Base-by-base conservation (phyloP, 2,888 invertebrate species). In the Dolichomitus sp. region DNA sequence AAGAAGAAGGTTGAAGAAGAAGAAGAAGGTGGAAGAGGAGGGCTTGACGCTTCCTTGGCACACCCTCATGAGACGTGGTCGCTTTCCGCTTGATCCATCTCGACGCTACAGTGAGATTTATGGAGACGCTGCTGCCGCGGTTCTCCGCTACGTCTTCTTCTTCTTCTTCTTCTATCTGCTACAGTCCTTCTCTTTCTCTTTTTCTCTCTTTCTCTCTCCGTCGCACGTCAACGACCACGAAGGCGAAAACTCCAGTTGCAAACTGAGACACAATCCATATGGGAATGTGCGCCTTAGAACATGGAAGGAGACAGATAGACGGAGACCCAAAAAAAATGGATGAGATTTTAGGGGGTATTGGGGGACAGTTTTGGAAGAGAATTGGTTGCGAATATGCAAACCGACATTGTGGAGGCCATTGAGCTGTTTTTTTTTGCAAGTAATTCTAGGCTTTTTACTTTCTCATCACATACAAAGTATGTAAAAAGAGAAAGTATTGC, bases 71-170 rank as follows among this genome's bases (percentile, higher is more conserved):
- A 90, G 89, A 92, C 91, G 90, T 91, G 91, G 90, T 92, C 90
- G 91, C 91, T 91, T 90, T 89, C 87, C 65, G 87, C 88, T 86
- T 92, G 93, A 93, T 93, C 93, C 93, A 91, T 93, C 92, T 91
- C 88, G 89, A 91, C 92, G 91, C 91, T 91, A 92, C 91, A 92
- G 90, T 90, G 91, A 93, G 93, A 93, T 93, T 93, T 93, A 93
- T 93, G 93, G 90, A 92, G 90, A 91, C 88, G 88, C 86, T 83
- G 87, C 83, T 84, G 86, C 84, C 85, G 78, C 76, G 87, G 83
- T 85, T 85, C 88, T 83, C 75, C 66, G 54, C 50, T 52, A 48
- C 66, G 50, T 73, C 66, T 74, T 23, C 73, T 57, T 30, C 72
- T 74, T 23, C 73, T 57, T 30, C 72, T 57, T 72, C 59, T 66